Base-by-base conservation (phyloP, 1,140 invertebrate species). In the Spodoptera frugiperda region DNA sequence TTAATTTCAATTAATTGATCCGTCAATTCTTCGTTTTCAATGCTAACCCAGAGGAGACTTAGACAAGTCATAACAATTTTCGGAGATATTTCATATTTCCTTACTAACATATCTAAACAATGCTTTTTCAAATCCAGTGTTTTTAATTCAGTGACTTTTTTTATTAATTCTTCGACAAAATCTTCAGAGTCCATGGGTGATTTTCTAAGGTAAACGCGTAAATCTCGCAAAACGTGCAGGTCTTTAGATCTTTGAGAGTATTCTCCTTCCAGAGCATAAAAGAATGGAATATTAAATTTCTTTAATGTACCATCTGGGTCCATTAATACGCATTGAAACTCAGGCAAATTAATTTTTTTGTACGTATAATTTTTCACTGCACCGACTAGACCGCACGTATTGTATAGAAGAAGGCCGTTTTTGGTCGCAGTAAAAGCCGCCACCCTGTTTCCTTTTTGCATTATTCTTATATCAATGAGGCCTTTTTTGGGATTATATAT, bases 351-450 rank as follows among this genome's bases (percentile, higher is more conserved):
- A 70, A 89, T 89, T 84, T 87, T 95, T 84, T 89, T 93, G 76
- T 89, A 92, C 21, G 80, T 88, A 75, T 87, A 91, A 67, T 81
- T 87, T 85, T 89, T 95, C 54, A 91, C 90, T 14, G 94, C 94
- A 49, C 97, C 97, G 84, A 98, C 94, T 68, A 98, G 94, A 11
- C 97, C 96, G 89, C 98, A 97, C 81, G 96, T 97, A 33, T 96
- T 96, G 85, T 98, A 97, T 0, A 98, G 78, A 21, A 98, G 93
- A 84, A 96, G 96, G 14, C 97, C 97, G 91, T 96, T 95, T 94
- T 98, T 98, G 33, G 96, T 96, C 1, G 98, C 97, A 79, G 97
- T 97, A 93, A 99, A 99, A 0, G 97, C 97, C 44, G 97, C 97
- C 12, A 99, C 97, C 93, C 98, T 96, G 12, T 96, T 96, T 2